Base-by-base conservation (phyloP, 2,888 invertebrate species). In the Agrypnus murinus region DNA sequence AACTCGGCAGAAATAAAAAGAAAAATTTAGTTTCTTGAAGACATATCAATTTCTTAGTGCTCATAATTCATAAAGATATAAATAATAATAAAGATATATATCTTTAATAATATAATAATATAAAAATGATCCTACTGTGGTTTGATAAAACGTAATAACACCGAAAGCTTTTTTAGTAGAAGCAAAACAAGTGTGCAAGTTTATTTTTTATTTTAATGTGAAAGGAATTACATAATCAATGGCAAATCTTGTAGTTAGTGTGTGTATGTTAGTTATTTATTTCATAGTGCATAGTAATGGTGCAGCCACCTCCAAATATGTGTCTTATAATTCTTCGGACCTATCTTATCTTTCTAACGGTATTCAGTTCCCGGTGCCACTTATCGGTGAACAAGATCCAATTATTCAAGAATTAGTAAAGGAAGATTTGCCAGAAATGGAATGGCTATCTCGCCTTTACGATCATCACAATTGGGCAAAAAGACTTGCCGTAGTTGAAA, bases 361-460 rank as follows among this genome's bases (percentile, higher is more conserved):
- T 68, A 84, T 84, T 64, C 85, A 84, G 77, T 83, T 85, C 77
- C 84, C 84, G 53, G 83, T 80, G 38, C 74, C 75, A 38, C 74
- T 75, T 9, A 66, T 75, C 34, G 75, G 78, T 53, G 79, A 78
- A 45, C 71, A 72, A 25, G 75, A 77, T 62, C 69, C 77, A 12
- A 68, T 77, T 43, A 71, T 80, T 34, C 77, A 79, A 38, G 77
- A 78, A 55, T 6, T 65, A 38, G 67, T 73, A 14, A 67, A 60
- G 43, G 65, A 72, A 12, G 73, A 74, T 46, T 77, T 73, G n/a
- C 87, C 89, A 0, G 86, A 89, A 63, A 88, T 92, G 85, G 88
- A 90, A 73, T 92, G 92, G 92, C 85, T 92, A 82, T 86, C 87
- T 72, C 87, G 88, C 62, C 82, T 93, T 50, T 89, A 91, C 80